Base-by-base conservation (phyloP, 2,113 vertebrate genomes). In the Chitala chitala region DNA sequence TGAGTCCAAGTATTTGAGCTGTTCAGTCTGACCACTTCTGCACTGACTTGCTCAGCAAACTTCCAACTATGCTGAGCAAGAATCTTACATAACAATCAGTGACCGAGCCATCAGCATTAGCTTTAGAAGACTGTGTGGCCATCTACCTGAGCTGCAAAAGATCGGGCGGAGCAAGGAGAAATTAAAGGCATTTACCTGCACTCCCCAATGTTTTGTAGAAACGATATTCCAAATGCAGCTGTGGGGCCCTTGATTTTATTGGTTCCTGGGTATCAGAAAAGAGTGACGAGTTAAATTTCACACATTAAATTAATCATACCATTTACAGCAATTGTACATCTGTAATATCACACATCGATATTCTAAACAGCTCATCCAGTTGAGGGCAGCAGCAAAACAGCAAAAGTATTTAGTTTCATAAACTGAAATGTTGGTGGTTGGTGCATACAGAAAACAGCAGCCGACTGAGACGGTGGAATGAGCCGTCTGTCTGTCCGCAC, bases 151-250 rank as follows among this genome's bases (percentile, higher is more conserved):
- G n/a, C n/a, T n/a, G n/a, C n/a, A n/a, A n/a, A n/a, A n/a, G 13
- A 59, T 12, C 17, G 10, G 61, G 22, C 26, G 26, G 15, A 17
- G 33, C 1, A 20, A 2, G 10, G 66, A 26, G 66, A 10, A 15
- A 3, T 68, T 2, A 6, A 3, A 24, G 26, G 20, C 68, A 10
- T 48, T 53, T 61, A 59, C 71, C 96, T 33, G 93, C 86, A 78
- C 88, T 94, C 81, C 96, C 96, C 20, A 98, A 91, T 17, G 95
- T 96, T 85, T 98, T 98, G 87, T 98, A 98, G 91, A 98, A 98
- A 81, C 95, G 93, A 88, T 98, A 98, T 78, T 98, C 95, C 89
- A 98, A 90, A 87, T 98, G 96, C 79, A 98, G 91, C 86, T 98
- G 96, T n/a, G 96, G 96, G 48, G 96, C 95, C 77, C 96, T 93